A percentile compares a stretch with the other conserved stretches of the same genome.
Conservation (phyloP, 2,797 vertebrate species). For the Sciurus carolinensis region DNA sequence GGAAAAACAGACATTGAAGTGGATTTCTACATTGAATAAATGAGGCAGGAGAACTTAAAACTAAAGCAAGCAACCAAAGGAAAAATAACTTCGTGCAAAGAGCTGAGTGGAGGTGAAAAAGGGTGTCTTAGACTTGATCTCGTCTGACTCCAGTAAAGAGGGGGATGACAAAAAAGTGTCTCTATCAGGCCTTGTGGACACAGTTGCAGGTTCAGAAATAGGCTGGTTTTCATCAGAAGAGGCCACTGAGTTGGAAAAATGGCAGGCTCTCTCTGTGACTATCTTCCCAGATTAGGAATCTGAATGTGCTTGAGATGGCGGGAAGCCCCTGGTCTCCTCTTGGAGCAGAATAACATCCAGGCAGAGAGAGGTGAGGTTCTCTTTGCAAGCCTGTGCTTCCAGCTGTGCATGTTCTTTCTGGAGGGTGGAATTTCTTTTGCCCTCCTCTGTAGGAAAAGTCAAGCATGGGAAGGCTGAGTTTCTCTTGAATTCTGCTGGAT, state of each 20-base stretch:
- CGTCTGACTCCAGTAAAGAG: neutral
- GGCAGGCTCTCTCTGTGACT: neutral
- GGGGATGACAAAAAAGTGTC: neutral
- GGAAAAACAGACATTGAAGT: constrained; percentile 59
- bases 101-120: neutral
- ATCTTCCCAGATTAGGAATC: neutral
- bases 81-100: neutral
- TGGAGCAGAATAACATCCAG: neutral
- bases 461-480: rapidly evolving
- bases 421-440: neutral
- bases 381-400: rapidly evolving
- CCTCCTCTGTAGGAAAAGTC: neutral
- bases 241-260: rapidly evolving
- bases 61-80: neutral
- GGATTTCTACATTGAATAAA: constrained; percentile 45
- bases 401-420: rapidly evolving
- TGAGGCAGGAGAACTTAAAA: neutral
- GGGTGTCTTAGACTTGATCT: neutral
- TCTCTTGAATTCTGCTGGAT: neutral
- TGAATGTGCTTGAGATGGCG: neutral
- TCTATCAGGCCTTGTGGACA: neutral
- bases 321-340: neutral
- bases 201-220: neutral
- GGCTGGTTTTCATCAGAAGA: neutral
- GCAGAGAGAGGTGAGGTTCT: neutral